Evolutionary conservation across 2,888 invertebrate species (phyloP), one percentile per base, ranked within the genome.

Genomic region (Matsumyia berberina): DNA sequence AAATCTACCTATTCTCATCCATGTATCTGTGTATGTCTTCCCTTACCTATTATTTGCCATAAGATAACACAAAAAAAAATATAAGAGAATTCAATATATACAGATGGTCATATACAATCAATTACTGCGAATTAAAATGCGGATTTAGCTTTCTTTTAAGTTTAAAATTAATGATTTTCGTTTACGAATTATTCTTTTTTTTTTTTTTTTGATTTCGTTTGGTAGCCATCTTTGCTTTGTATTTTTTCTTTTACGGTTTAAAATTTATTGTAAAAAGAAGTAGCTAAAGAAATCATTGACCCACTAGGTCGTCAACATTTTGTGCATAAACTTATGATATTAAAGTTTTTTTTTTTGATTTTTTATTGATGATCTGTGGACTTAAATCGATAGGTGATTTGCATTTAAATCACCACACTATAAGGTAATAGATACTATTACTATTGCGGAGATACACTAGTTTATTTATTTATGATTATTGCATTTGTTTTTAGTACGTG

Each of bases 101-200:
- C 55, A 31, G 11, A 76, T 39, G 37, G 51, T 60, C 62, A 62
- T 17, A 64, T 55, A 49, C 35, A 58, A 74, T 67, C 79, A 64
- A 74, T 74, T 83, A 69, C 78, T 35, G 62, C 49, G 53, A 85
- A 67, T 79, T 83, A 74, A 79, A 74, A 85, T 79, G 62, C 79
- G 64, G 67, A 80, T 74, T 79, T 29, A 64, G 51, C 79, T 85
- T 85, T 85, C 85, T 79, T 66, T 70, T 58, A 39, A 35, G 39
- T 46, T 57, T 46, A 4, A 46, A 62, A 64, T 79, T 53, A 46
- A 60, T 46, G 69, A 37, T 44, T 67, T 60, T 62, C 60, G 19
- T 19, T 39, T 60, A 33, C 19, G 53, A 24, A 66, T 53, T 35
- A 11, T 37, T 2, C 3, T 19, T 29, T 29, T n/a, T 31, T 35